phyloP scores from a whole-genome alignment of 2,797 vertebrate species.

The Falco columbarius region DNA sequence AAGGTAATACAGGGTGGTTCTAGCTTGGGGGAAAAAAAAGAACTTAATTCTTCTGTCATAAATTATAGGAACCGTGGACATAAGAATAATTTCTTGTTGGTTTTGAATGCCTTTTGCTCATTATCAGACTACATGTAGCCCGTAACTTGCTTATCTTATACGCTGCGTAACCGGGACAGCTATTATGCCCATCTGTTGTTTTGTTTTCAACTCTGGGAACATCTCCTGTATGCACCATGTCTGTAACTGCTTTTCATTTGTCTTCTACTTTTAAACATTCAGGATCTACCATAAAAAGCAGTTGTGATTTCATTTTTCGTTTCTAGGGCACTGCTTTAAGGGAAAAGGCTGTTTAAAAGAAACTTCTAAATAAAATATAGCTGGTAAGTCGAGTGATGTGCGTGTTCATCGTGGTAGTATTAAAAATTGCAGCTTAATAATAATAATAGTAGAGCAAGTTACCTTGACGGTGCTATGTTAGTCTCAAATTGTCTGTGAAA shows the following conservation, averaged over 20 bases:
- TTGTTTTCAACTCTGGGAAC: constrained; percentile 12
- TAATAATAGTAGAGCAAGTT: neutral
- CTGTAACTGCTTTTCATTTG: neutral
- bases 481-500: neutral
- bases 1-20: neutral
- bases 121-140: neutral
- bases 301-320: neutral
- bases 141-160: neutral
- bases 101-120: neutral
- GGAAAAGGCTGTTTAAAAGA: neutral
- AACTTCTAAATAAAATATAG: neutral
- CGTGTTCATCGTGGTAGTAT: neutral
- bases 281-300: neutral
- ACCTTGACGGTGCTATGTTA: neutral
- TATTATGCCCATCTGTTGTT: neutral
- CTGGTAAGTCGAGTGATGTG: neutral
- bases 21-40: neutral
- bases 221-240: neutral
- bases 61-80: neutral
- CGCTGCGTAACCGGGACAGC: neutral
- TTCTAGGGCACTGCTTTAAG: neutral
- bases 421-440: neutral
- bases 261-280: neutral
- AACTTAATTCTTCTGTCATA: neutral
- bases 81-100: neutral